phyloP scores from a whole-genome alignment of 2,797 vertebrate species.

The Aphelocoma californica region DNA sequence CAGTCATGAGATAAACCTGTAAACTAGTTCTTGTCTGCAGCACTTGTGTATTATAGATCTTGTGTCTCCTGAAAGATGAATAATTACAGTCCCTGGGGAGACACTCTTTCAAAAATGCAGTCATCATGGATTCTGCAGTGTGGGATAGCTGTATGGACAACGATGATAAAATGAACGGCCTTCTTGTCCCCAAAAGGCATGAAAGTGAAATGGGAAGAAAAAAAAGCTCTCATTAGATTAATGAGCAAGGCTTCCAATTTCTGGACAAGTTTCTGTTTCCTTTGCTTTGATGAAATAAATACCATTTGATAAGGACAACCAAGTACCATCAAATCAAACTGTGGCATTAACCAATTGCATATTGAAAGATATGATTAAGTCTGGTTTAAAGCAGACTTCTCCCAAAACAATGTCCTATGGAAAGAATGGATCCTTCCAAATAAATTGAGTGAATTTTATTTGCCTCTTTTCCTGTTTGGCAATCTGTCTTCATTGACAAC shows the following conservation, averaged over 20 bases:
- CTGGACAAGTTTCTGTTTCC: constrained; percentile 42
- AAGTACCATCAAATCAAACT: constrained; percentile 53
- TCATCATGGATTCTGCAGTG: constrained; percentile 64
- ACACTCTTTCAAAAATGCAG: constrained; percentile 56
- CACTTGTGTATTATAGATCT: constrained; percentile 74
- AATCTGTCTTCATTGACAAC: constrained; percentile 64
- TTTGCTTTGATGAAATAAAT: constrained; percentile 67
- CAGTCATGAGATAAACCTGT: constrained; percentile 73
- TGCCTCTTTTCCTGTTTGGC: constrained; percentile 44
- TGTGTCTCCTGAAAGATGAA: constrained; percentile 74
- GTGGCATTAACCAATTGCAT: constrained; percentile 40
- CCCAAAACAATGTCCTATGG: background rate
- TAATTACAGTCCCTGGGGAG: constrained; percentile 69
- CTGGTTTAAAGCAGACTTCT: constrained; percentile 46
- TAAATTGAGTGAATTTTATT: constrained; percentile 62
- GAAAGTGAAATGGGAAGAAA: constrained; percentile 59
- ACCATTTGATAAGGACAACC: constrained; percentile 26
- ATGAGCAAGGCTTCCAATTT: constrained; percentile 52
- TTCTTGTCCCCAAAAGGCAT: constrained; percentile 66
- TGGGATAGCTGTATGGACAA: constrained; percentile 63
- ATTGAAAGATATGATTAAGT: background rate
- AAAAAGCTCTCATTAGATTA: constrained; percentile 66
- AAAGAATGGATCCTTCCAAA: constrained; percentile 51
- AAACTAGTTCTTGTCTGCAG: constrained; percentile 71
- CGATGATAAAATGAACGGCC: constrained; percentile 55